A percentile compares a stretch with the other conserved stretches of the same genome.
These are phyloP conservation scores for Scaeva pyrastri DNA, from an alignment of 2,888 invertebrate genomes.

Conservation along the genomic window DNA sequence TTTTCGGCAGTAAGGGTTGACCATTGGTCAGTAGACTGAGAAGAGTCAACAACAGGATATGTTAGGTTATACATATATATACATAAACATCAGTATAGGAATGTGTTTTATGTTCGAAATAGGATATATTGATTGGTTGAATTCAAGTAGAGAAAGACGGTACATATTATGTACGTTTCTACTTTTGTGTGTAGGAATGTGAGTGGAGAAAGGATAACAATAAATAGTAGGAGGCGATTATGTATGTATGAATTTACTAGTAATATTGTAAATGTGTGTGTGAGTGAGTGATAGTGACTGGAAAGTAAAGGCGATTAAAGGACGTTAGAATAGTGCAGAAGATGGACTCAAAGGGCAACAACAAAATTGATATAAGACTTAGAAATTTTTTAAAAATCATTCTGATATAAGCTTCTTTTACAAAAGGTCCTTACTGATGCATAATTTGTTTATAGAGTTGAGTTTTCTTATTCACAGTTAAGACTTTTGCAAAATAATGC, in stretches of 20 bases:
- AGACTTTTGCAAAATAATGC: too few species aligned
- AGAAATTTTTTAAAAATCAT: too few species aligned
- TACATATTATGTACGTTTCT: too few species aligned
- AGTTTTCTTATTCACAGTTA: too few species aligned
- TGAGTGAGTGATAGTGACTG: conserved; percentile 39
- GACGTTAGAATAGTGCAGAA: too few species aligned
- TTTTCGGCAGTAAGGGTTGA: conserved; percentile 66
- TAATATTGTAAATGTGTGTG: conserved; percentile 33
- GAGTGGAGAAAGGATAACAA: conserved; percentile 51
- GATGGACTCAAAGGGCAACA: too few species aligned
- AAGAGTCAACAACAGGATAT: conserved; percentile 58
- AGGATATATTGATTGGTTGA: neutral
- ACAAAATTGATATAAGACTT: too few species aligned
- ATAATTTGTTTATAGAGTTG: too few species aligned
- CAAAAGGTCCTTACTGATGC: neutral
- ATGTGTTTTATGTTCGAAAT: conserved; percentile 48
- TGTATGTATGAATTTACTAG: neutral
- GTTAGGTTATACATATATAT: neutral
- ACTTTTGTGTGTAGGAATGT: neutral
- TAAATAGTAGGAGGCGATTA: conserved; percentile 47
- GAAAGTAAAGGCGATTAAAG: conserved; percentile 20
- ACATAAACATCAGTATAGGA: conserved; percentile 48
- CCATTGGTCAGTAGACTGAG: conserved; percentile 72
- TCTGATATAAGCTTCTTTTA: neutral
- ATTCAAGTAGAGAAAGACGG: too few species aligned